Evolutionary conservation across 53 echinoderm and acorn worm species (phyloP).

Genomic region (Henricia sp.): DNA sequence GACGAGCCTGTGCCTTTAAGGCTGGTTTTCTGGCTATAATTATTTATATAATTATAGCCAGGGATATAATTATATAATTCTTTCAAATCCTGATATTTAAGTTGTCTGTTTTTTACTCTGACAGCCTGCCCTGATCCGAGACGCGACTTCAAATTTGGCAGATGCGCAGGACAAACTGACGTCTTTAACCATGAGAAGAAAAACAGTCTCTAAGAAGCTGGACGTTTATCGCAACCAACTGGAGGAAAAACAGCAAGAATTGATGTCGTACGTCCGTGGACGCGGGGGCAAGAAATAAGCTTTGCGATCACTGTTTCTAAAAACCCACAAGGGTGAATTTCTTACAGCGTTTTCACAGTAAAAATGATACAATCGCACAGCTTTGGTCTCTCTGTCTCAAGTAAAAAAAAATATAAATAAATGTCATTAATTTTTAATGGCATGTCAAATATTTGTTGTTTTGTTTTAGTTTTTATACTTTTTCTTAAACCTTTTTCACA

Average conservation of each 20-base stretch:
- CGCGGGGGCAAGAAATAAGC: conserved; percentile 49
- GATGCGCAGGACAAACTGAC: conserved; percentile 79
- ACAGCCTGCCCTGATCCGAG: conserved; percentile 75
- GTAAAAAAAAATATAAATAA: neutral
- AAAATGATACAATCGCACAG: neutral
- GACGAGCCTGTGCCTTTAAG: too few relatives aligned
- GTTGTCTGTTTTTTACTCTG: neutral
- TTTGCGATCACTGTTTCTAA: too few relatives aligned
- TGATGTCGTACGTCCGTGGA: conserved; percentile 75
- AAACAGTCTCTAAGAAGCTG: conserved; percentile 70
- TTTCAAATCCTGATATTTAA: neutral
- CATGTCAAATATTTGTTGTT: too few relatives aligned
- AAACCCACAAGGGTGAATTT: neutral
- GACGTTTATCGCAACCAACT: conserved; percentile 71
- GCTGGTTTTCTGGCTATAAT: too few relatives aligned
- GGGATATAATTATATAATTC: neutral
- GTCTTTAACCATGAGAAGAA: conserved; percentile 70
- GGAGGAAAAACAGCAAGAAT: conserved; percentile 85
- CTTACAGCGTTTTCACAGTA: neutral
- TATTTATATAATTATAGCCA: too few relatives aligned
- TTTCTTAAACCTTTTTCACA: too few relatives aligned
- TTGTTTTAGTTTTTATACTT: too few relatives aligned
- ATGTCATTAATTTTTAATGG: too few relatives aligned
- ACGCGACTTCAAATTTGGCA: conserved; percentile 74
- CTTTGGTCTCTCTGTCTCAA: too few relatives aligned